phyloP scores from a whole-genome alignment of 2,888 invertebrate genomes.

The Griposia aprilina region DNA sequence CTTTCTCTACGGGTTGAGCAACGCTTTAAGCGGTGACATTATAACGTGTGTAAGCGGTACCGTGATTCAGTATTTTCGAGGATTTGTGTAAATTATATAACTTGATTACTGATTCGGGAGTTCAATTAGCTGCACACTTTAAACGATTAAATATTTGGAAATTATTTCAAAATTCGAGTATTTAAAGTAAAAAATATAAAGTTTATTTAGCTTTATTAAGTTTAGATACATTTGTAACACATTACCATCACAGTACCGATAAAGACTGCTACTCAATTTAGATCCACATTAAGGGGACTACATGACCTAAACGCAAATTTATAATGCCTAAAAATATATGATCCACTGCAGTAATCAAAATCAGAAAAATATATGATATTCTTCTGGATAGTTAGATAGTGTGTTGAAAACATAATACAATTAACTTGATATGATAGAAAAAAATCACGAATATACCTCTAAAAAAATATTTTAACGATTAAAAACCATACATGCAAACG shows the following conservation, averaged over 20 bases:
- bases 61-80: constrained; percentile 14
- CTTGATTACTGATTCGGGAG: constrained; percentile 16
- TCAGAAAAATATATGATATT: too few species aligned
- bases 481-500: too few species aligned
- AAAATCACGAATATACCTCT: too few species aligned
- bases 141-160: background rate
- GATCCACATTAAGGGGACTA: background rate
- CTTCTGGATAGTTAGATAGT: too few species aligned
- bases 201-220: too few species aligned
- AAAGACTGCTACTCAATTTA: background rate
- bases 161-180: background rate
- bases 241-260: background rate
- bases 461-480: too few species aligned
- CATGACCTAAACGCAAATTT: too few species aligned
- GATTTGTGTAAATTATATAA: constrained; percentile 20
- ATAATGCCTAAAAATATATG: too few species aligned
- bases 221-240: background rate
- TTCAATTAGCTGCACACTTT: background rate
- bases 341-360: too few species aligned
- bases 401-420: too few species aligned
- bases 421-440: too few species aligned
- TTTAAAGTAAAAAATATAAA: too few species aligned
- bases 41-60: constrained; percentile 29
- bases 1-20: constrained; percentile 30
- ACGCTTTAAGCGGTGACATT: constrained; percentile 54